These are phyloP conservation scores for Diorhabda carinulata DNA, from an alignment of 1,140 invertebrate genomes.

Conservation along the genomic window DNA sequence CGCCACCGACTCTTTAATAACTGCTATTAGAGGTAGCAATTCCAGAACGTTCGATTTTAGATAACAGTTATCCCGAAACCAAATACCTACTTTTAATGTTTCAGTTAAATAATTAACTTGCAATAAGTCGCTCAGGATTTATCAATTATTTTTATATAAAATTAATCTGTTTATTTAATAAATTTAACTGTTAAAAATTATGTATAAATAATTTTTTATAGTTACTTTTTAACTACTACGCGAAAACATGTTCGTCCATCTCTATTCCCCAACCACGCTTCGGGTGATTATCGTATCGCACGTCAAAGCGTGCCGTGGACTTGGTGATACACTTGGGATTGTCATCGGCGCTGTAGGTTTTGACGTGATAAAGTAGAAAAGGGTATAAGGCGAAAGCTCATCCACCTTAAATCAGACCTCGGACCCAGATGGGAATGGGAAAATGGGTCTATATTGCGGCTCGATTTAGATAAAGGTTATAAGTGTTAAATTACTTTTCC, in stretches of 20 bases:
- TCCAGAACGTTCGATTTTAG: too few species aligned
- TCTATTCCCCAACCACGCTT: not conserved
- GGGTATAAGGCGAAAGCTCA: not conserved
- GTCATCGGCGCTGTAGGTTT: slow-evolving; percentile 6
- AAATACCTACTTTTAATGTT: too few species aligned
- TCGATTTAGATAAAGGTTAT: too few species aligned
- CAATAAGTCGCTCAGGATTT: not conserved
- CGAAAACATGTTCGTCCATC: not conserved
- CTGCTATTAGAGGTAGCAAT: too few species aligned
- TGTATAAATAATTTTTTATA: not conserved
- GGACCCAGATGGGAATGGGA: not conserved
- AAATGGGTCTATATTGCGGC: not conserved
- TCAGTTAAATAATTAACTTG: too few species aligned
- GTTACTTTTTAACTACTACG: not conserved
- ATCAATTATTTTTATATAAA: not conserved
- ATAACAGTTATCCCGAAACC: too few species aligned
- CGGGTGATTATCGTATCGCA: slow-evolving; percentile 6
- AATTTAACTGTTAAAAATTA: not conserved
- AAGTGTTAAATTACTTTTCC: too few species aligned
- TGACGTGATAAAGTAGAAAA: not conserved
- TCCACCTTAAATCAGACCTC: not conserved
- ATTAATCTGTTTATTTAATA: not conserved
- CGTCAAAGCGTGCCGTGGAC: slow-evolving; percentile 9
- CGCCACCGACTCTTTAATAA: slow-evolving; percentile 9
- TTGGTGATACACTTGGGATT: slow-evolving; percentile 4